Conservation (phyloP, 2,888 invertebrate genomes). For the Diarsia brunnea region DNA sequence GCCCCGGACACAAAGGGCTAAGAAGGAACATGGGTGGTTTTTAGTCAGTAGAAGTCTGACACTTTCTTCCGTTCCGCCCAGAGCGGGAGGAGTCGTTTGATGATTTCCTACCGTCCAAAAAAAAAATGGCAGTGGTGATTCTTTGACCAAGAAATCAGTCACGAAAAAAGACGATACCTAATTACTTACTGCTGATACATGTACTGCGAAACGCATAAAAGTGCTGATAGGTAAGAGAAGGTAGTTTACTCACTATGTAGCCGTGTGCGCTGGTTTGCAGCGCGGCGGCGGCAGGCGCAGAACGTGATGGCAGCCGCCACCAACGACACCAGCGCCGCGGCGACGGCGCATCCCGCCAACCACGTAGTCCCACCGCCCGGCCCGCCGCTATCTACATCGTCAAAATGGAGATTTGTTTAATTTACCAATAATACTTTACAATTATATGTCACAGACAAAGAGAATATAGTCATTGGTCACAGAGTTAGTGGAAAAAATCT, state of each 20-base stretch:
- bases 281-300: constrained; percentile 94
- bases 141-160: not conserved
- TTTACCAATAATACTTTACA: not conserved
- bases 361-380: constrained; percentile 93
- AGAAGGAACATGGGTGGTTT: too few relatives aligned
- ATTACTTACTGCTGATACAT: too few relatives aligned
- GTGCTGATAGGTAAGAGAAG: not conserved
- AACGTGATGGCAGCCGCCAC: constrained; percentile 93
- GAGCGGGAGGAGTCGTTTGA: too few relatives aligned
- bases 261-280: constrained; percentile 87
- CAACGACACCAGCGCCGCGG: constrained; percentile 92
- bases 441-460: not conserved
- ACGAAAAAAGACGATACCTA: not conserved
- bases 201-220: not conserved
- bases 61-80: too few relatives aligned
- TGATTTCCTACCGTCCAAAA: too few relatives aligned
- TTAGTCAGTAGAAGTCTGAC: too few relatives aligned
- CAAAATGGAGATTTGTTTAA: not conserved
- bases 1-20: too few relatives aligned
- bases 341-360: constrained; percentile 94
- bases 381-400: constrained; percentile 82
- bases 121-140: not conserved
- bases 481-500: not conserved
- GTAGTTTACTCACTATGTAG: constrained; percentile 81
- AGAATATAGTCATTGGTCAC: too few relatives aligned